Evolutionary conservation across 2,113 vertebrate genomes (phyloP), one percentile per base, ranked within the genome.

Genomic region (Labeo catla): DNA sequence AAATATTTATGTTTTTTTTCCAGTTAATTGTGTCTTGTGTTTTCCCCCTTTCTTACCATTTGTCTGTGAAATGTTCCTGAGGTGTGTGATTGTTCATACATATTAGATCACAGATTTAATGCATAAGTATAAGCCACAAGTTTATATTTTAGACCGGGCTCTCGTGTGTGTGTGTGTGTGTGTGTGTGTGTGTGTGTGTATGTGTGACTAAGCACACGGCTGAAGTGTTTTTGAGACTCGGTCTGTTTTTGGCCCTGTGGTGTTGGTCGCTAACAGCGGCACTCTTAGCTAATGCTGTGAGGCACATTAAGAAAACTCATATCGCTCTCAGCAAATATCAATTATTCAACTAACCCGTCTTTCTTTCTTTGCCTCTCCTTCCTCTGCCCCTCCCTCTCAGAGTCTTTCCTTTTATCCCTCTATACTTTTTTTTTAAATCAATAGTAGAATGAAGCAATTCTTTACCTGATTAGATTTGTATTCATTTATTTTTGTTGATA

Each of bases 231-330:
- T 43, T 54, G 74, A 10, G 84, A 45, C 39, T 23, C 4, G 1
- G 83, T 76, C 68, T 76, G 83, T 86, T 73, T 73, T 66, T 86
- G 74, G 81, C 78, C 47, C 63, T 81, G 79, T 79, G 65, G 68
- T 87, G 85, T 91, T 81, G 92, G 91, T 87, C 83, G 93, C 93
- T 94, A 94, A 93, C 93, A 93, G 93, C 91, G 90, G 89, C 89
- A 94, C 92, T 94, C 93, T 93, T 91, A 94, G 94, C 92, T 90
- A 86, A 88, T 13, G 94, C 94, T 95, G 93, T 93, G 91, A 94
- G 94, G 94, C 94, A 95, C 95, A 95, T 95, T 95, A 95, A 93
- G 93, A 95, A 95, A 95, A 95, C 93, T 95, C 93, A 95, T 94
- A 94, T 93, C 91, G 94, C 94, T 95, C 94, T 95, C 93, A 95